Percentiles rank a stretch among this genome's conserved stretches.
Evolutionary conservation across 2,888 invertebrate species (phyloP).

Genomic region (Volucella bombylans): DNA sequence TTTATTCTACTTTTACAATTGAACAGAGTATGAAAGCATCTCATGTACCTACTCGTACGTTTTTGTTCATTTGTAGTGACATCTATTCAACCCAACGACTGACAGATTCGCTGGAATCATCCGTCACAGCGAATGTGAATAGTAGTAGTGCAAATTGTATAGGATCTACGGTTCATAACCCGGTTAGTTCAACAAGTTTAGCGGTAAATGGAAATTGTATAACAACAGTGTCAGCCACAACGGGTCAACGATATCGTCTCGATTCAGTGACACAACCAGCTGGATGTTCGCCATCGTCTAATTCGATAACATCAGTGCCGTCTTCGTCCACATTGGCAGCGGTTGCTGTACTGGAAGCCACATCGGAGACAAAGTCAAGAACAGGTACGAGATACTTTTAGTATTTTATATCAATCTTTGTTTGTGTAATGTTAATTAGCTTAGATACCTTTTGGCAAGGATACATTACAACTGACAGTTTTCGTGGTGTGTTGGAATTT

Average conservation of each 20-base stretch:
- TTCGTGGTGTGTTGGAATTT: too few species aligned
- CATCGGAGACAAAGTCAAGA: conserved; percentile 75
- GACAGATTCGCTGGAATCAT: conserved; percentile 80
- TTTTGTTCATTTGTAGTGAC: conserved; percentile 77
- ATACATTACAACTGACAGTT: neutral
- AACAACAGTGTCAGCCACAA: conserved; percentile 79
- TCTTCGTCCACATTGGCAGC: conserved; percentile 69
- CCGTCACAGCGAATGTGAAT: conserved; percentile 78
- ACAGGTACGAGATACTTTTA: conserved; percentile 53
- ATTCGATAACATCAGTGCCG: conserved; percentile 78
- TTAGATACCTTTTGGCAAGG: conserved; percentile 26
- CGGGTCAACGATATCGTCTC: conserved; percentile 81
- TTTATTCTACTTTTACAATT: too few species aligned
- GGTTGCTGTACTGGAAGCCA: conserved; percentile 73
- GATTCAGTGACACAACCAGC: conserved; percentile 80
- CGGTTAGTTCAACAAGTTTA: conserved; percentile 77
- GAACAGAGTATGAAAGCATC: too few species aligned
- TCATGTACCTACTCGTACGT: neutral
- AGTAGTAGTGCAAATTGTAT: conserved; percentile 80
- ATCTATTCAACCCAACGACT: conserved; percentile 82
- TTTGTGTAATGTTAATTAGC: neutral
- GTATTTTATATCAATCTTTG: conserved; percentile 11
- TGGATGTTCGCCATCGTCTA: conserved; percentile 78
- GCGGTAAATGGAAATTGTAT: conserved; percentile 80
- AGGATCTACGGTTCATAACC: conserved; percentile 79